Evolutionary conservation across 2,797 vertebrate species (phyloP).

Genomic region (Poeciliopsis paucimaculata): DNA sequence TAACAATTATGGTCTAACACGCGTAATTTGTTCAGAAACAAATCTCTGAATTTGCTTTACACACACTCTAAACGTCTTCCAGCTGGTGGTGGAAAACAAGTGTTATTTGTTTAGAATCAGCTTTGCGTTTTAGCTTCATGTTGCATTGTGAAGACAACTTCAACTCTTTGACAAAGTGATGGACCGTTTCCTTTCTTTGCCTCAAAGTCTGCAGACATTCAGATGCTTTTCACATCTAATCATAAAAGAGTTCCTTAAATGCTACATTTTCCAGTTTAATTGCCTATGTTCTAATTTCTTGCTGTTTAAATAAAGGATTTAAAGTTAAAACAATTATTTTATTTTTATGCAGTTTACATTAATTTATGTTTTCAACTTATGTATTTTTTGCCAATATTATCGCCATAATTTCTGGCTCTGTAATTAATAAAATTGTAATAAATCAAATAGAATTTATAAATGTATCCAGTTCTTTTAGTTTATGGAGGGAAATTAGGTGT

Average conservation of each 20-base stretch:
- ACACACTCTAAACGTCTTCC: background rate
- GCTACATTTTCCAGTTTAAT: background rate
- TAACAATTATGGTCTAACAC: background rate
- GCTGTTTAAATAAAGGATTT: background rate
- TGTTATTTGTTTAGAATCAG: constrained; percentile 9
- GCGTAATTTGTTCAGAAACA: background rate
- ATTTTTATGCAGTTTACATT: background rate
- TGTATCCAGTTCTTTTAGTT: background rate
- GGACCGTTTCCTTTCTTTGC: background rate
- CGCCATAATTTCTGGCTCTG: background rate
- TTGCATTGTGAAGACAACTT: background rate
- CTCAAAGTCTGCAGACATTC: background rate
- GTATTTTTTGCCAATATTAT: background rate
- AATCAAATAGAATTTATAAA: background rate
- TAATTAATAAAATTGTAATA: background rate
- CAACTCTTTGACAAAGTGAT: background rate
- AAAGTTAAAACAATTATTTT: background rate
- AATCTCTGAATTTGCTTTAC: constrained; percentile 10
- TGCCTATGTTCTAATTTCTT: background rate
- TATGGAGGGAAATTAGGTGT: background rate
- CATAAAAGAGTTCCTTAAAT: background rate
- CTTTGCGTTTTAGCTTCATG: background rate
- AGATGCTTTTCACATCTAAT: background rate
- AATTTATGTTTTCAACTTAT: background rate
- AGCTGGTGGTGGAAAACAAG: constrained; percentile 8